These are phyloP conservation scores for Mnemiopsis leidyi DNA, from an alignment of 37 sponge, comb jelly and placozoan species.

Conservation along the genomic window DNA sequence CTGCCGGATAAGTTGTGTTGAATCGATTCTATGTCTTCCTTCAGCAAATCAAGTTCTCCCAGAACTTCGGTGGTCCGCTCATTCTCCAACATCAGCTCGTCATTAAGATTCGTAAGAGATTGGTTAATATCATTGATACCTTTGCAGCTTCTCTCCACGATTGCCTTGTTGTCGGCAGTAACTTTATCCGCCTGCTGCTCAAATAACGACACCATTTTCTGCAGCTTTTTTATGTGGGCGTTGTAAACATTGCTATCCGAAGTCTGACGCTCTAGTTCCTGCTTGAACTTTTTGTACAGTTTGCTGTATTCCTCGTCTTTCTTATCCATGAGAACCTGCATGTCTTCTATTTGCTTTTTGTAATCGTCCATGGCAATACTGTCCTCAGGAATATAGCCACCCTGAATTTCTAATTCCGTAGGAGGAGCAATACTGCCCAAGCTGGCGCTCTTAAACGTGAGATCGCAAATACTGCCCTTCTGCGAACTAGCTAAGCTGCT, in stretches of 20 bases:
- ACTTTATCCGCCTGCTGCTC: not conserved
- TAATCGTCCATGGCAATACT: not conserved
- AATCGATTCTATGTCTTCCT: not conserved
- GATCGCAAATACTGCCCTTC: conserved; percentile 16
- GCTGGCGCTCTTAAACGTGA: not conserved
- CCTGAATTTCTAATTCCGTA: not conserved
- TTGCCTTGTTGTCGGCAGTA: not conserved
- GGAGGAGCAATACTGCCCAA: conserved; percentile 35
- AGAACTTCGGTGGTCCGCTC: conserved; percentile 26
- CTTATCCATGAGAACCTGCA: conserved; percentile 25
- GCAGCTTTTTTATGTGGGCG: conserved; percentile 44
- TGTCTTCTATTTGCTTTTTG: not conserved
- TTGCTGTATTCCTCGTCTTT: conserved; percentile 41
- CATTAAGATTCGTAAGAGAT: conserved; percentile 35
- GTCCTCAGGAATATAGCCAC: not conserved
- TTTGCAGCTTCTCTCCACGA: conserved; percentile 14
- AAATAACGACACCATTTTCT: conserved; percentile 39
- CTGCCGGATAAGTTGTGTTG: not conserved
- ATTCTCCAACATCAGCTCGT: conserved; percentile 4
- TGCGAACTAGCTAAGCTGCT: not conserved
- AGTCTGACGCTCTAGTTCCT: conserved; percentile 34
- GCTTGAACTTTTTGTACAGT: conserved; percentile 1
- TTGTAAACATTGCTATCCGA: conserved; percentile 16
- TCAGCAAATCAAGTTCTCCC: conserved; percentile 9
- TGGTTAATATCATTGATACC: conserved; percentile 57